Evolutionary conservation across 2,888 invertebrate species (phyloP), one percentile per base, ranked within the genome.

Genomic region (Hirtodrosophila confusa): DNA sequence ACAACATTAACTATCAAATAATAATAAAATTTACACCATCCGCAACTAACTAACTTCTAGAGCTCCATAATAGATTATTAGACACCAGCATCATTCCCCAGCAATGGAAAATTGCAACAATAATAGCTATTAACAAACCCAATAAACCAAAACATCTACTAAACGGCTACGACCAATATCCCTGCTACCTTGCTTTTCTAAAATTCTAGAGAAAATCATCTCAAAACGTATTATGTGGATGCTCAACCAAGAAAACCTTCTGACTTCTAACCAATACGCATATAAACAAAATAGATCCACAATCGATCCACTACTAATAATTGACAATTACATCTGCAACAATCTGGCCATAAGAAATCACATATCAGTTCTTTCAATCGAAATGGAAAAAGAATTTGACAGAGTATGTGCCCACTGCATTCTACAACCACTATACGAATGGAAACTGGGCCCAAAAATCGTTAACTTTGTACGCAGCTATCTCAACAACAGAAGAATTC

Each of bases 61-160:
- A 44, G 4, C 11, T 44, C 6, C 23, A 31, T 12, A 44, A 27
- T 31, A 27, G 7, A 12, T 11, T 44, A 31, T 8, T 31, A 29
- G 12, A 44, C 12, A 44, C 44, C 8, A 31, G 29, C 27, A 44
- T 31, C 10, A 44, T 44, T n/a, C 29, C 31, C 44, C 31, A 44
- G 11, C 44, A 44, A 27, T 44, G 44, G 44, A 44, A 44, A 44
- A 44, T 44, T 29, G 44, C 44, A n/a, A 44, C 44, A 31, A 31
- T 44, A 11, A 31, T 44, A 9, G 29, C 44, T 2, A 44, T 44
- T 3, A 44, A n/a, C 44, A 44, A 44, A 31, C 44, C 44, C 31
- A 44, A 44, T 11, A 44, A 44, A 44, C 31, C 44, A 3, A 44
- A 44, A 7, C 11, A 44, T 8, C 29, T 27, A 10, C 2, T 44